phyloP scores from a whole-genome alignment of 2,797 vertebrate species.

The Pantherophis alleghaniensis region DNA sequence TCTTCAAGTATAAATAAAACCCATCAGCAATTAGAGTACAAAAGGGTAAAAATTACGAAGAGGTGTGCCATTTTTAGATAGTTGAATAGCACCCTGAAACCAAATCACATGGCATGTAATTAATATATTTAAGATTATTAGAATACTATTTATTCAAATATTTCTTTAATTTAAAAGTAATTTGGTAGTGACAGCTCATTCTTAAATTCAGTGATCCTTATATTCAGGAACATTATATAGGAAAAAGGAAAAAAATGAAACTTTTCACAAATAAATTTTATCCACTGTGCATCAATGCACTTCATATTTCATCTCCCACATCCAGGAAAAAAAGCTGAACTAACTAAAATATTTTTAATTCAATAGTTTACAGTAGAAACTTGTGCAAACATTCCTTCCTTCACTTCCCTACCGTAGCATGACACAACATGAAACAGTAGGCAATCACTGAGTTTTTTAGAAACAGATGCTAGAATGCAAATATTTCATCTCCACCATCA shows the following conservation, averaged over 20 bases:
- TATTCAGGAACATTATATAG: not conserved
- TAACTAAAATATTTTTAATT: not conserved
- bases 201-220: not conserved
- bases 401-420: not conserved
- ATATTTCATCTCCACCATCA: not conserved
- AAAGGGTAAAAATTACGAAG: conserved; percentile 23
- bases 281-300: not conserved
- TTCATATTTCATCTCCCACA: not conserved
- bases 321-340: not conserved
- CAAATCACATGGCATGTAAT: not conserved
- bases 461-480: not conserved
- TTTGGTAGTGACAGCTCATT: not conserved
- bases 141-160: not conserved
- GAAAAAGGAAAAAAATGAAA: not conserved
- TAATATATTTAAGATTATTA: not conserved
- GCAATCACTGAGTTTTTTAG: not conserved
- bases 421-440: not conserved
- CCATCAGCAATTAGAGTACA: not conserved
- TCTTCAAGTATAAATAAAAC: conserved; percentile 31
- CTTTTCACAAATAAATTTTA: not conserved
- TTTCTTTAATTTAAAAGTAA: not conserved
- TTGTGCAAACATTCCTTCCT: not conserved
- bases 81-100: not conserved
- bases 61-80: not conserved
- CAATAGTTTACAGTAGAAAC: not conserved